Evolutionary conservation across 2,797 vertebrate genomes (phyloP), one percentile per base, ranked within the genome.

Genomic region (Gobio occitaniae): DNA sequence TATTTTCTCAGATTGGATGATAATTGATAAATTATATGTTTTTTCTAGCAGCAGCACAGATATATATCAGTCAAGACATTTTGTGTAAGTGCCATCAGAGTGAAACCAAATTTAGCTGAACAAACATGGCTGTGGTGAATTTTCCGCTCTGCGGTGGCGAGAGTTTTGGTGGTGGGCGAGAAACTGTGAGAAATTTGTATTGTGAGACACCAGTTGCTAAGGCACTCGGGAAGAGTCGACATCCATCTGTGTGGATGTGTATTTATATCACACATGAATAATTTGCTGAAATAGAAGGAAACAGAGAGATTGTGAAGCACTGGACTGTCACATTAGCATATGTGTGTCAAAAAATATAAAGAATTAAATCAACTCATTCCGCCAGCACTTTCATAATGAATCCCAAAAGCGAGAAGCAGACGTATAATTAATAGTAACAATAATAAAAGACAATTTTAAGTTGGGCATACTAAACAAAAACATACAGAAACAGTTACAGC

Each of bases 191-290:
- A 87, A 84, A 89, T 87, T 61, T 81, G 74, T 86, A 84, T 86
- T 85, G 84, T 83, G 85, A 86, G 88, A 89, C 82, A 87, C 88
- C 91, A 93, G 95, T 95, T 95, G 94, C 94, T 95, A 94, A 95
- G 94, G 91, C 93, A 95, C 94, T 88, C 89, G 86, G 86, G 90
- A 92, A 87, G 90, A 91, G 90, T 89, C 82, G 47, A 85, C 89
- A 89, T 92, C 71, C 89, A 92, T 92, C 92, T 89, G 91, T 92
- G 88, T 66, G 72, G 72, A 88, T 68, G 86, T 86, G 91, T 94
- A 94, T 95, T 93, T 93, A 92, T 91, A 92, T 89, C 68, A 90
- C 86, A 88, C 89, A 90, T 92, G 91, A 94, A 93, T 91, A 90
- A 92, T 93, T 93, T 91, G 91, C 91, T 72, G 84, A 87, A 89